These are phyloP conservation scores for Leucophenga maculata DNA, from an alignment of 2,888 invertebrate genomes.

Conservation along the genomic window DNA sequence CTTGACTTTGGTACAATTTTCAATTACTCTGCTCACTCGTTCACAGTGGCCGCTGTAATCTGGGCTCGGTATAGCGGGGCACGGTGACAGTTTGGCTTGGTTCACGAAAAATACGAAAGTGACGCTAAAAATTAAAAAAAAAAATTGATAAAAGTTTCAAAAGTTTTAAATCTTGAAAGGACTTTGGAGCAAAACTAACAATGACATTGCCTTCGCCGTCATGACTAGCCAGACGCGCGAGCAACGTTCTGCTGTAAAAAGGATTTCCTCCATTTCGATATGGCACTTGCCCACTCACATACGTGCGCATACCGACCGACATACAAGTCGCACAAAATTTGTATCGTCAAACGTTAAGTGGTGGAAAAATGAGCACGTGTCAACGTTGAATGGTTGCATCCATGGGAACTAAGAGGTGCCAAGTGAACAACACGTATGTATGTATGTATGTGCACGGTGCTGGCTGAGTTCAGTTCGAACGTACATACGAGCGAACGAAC, in stretches of 20 bases:
- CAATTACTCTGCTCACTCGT: slow-evolving; percentile 57
- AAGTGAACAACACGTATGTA: no score
- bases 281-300: background rate
- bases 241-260: slow-evolving; percentile 40
- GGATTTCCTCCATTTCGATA: slow-evolving; percentile 23
- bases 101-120: background rate
- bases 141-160: slow-evolving; percentile 36
- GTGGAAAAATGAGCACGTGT: no score
- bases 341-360: background rate
- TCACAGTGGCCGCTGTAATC: slow-evolving; percentile 25
- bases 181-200: slow-evolving; percentile 36
- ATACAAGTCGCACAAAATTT: background rate
- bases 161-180: slow-evolving; percentile 55
- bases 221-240: slow-evolving; percentile 36
- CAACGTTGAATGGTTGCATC: no score
- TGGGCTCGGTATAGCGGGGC: background rate
- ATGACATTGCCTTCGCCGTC: slow-evolving; percentile 27
- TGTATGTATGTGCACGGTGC: no score
- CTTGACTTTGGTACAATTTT: slow-evolving; percentile 66
- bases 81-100: background rate
- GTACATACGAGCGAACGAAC: no score
- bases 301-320: background rate
- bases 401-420: no score
- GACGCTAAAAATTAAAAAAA: slow-evolving; percentile 11
- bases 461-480: no score